Conservation (phyloP, 2,888 invertebrate genomes). For the Hesperia comma region DNA sequence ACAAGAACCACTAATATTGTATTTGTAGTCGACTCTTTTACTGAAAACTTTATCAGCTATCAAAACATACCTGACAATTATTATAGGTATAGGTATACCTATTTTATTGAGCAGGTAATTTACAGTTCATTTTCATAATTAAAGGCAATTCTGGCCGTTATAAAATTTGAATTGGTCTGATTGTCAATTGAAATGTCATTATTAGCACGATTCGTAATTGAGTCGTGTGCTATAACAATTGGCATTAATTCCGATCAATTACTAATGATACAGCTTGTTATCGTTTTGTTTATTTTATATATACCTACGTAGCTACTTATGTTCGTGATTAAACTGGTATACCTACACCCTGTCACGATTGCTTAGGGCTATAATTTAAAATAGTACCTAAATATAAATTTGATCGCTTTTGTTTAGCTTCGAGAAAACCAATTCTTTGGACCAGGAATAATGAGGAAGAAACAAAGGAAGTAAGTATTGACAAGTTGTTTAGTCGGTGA, state of each 20-base stretch:
- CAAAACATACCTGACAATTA: neutral
- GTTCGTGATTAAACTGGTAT: too few species aligned
- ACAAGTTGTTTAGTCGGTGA: too few species aligned
- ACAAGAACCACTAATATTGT: too few species aligned
- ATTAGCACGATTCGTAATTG: conserved; percentile 49
- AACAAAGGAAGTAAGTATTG: too few species aligned
- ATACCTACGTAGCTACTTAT: neutral
- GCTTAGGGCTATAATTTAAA: neutral
- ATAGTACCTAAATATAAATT: neutral
- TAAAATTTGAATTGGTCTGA: conserved; percentile 44
- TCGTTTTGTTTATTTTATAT: conserved; percentile 22
- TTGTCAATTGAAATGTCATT: conserved; percentile 50
- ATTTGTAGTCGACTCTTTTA: too few species aligned
- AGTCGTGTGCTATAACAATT: conserved; percentile 44
- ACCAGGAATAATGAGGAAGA: too few species aligned
- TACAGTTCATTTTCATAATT: conserved; percentile 16
- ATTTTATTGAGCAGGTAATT: neutral
- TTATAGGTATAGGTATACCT: neutral
- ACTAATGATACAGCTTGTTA: conserved; percentile 36
- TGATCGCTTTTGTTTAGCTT: too few species aligned
- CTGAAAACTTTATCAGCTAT: neutral
- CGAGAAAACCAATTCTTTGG: too few species aligned
- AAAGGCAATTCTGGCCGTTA: conserved; percentile 26
- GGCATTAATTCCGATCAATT: conserved; percentile 48
- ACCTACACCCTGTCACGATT: too few species aligned